Conservation (phyloP, 1,140 invertebrate genomes). For the Zaprionus taronus region DNA sequence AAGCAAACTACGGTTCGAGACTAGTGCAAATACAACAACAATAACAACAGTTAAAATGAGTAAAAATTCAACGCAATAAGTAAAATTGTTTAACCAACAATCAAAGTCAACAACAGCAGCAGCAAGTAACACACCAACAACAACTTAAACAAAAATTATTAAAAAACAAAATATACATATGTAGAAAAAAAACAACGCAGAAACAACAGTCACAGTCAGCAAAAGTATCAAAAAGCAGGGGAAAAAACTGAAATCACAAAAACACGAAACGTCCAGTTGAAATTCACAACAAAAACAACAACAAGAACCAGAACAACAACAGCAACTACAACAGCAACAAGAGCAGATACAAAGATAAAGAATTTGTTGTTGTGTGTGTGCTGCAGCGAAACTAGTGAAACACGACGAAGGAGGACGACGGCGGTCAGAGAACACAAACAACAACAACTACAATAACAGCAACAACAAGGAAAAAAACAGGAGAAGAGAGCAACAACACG, state of each 20-base stretch:
- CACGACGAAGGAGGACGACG: conserved; percentile 15
- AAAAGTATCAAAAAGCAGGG: conserved; percentile 14
- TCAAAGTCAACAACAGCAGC: conserved; percentile 24
- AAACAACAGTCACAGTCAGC: conserved; percentile 30
- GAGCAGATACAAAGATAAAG: conserved; percentile 36
- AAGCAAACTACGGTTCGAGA: conserved; percentile 17
- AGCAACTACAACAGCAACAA: conserved; percentile 13
- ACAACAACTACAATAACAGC: conserved; percentile 3
- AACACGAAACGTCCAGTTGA: conserved; percentile 38
- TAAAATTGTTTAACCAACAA: conserved; percentile 25
- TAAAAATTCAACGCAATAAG: conserved; percentile 40
- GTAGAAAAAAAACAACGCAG: not conserved
- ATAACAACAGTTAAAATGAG: conserved; percentile 29
- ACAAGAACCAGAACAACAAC: conserved; percentile 8
- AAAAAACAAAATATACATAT: conserved; percentile 23
- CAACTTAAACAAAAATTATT: conserved; percentile 15
- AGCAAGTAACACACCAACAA: conserved; percentile 6
- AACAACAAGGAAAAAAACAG: not conserved
- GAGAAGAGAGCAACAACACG: conserved; percentile 6
- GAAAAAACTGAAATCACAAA: conserved; percentile 34
- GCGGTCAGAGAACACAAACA: conserved; percentile 7
- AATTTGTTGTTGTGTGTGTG: conserved; percentile 36
- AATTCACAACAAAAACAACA: conserved; percentile 12
- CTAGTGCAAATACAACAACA: conserved; percentile 61
- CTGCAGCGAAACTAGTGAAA: conserved; percentile 38